phyloP scores from a whole-genome alignment of 2,888 invertebrate species.

The Caenorhabditis sinica region DNA sequence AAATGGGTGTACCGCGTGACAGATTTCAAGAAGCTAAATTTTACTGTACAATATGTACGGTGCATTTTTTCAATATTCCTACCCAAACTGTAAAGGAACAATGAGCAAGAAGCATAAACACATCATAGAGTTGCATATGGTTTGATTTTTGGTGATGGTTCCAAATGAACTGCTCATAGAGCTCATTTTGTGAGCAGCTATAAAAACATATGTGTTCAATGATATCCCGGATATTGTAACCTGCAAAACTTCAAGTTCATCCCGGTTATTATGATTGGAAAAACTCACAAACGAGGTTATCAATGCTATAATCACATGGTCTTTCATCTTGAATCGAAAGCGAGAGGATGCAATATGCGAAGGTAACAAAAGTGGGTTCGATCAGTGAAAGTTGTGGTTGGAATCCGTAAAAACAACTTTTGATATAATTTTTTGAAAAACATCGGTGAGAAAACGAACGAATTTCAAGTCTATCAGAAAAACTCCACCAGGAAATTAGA shows the following conservation, averaged over 20 bases:
- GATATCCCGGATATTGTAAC: neutral
- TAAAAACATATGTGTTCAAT: neutral
- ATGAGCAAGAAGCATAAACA: conserved; percentile 4
- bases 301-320: neutral
- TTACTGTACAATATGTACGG: neutral
- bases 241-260: neutral
- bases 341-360: too few relatives aligned
- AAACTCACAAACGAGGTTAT: conserved; percentile 22
- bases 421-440: too few relatives aligned
- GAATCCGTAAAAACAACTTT: too few relatives aligned
- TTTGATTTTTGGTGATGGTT: conserved; percentile 23
- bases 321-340: neutral
- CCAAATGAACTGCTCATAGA: conserved; percentile 37
- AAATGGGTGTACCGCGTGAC: conserved; percentile 11
- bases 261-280: too few relatives aligned
- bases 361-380: too few relatives aligned
- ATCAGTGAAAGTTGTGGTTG: too few relatives aligned
- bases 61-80: neutral
- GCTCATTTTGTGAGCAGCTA: conserved; percentile 3
- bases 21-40: neutral
- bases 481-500: too few relatives aligned
- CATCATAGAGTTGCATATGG: conserved; percentile 11
- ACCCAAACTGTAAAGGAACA: conserved; percentile 13
- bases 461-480: too few relatives aligned
- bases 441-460: too few relatives aligned